Evolutionary conservation across 1,140 invertebrate genomes (phyloP).

Genomic region (Lineus longissimus): DNA sequence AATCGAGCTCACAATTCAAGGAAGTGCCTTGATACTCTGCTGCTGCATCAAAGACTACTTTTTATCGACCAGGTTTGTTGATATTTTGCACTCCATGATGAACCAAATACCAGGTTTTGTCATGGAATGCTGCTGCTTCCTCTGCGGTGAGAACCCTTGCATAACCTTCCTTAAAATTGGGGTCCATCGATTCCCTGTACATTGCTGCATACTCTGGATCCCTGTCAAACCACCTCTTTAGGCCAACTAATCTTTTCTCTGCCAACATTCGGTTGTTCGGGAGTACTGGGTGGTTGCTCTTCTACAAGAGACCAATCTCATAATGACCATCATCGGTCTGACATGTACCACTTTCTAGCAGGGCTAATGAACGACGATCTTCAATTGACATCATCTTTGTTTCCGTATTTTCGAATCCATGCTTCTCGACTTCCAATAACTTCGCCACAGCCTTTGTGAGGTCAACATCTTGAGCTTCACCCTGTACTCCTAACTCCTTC

Average conservation of each 20-base stretch:
- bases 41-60: conserved; percentile 27
- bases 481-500: too few relatives aligned
- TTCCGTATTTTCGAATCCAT: too few relatives aligned
- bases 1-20: conserved; percentile 34
- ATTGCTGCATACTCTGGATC: background rate
- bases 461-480: too few relatives aligned
- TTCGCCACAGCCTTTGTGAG: too few relatives aligned
- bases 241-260: background rate
- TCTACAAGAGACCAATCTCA: background rate
- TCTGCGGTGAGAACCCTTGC: background rate
- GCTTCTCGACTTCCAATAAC: too few relatives aligned
- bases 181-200: background rate
- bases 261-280: background rate
- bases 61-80: conserved; percentile 22
- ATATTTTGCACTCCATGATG: conserved; percentile 22
- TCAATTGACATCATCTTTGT: background rate
- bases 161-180: background rate
- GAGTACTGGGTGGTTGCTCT: background rate
- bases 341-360: background rate
- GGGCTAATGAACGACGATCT: background rate
- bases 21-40: conserved; percentile 26
- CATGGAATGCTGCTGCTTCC: background rate
- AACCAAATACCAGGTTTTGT: conserved; percentile 23
- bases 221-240: background rate
- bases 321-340: background rate